These are phyloP conservation scores for Zaprionus lachaisei DNA, from an alignment of 1,140 invertebrate genomes.

Conservation along the genomic window DNA sequence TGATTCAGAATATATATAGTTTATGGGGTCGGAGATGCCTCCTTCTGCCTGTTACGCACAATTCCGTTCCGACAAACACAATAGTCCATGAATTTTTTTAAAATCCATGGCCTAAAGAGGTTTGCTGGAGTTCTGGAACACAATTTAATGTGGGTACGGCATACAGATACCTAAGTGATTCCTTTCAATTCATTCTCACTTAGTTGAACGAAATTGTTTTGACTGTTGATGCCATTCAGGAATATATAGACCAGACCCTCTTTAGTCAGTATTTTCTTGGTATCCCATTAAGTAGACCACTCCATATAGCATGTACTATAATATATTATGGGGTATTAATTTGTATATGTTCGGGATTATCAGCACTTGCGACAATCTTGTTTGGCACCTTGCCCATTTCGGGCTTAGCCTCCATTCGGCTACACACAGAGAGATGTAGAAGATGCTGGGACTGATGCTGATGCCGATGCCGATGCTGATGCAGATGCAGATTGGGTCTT, in stretches of 20 bases:
- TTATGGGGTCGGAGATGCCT: too few relatives aligned
- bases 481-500: background rate
- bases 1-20: too few relatives aligned
- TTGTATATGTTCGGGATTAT: slow-evolving; percentile 1
- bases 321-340: slow-evolving; percentile 1
- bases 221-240: too few relatives aligned
- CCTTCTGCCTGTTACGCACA: too few relatives aligned
- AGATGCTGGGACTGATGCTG: background rate
- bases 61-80: too few relatives aligned
- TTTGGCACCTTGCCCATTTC: slow-evolving; percentile 14
- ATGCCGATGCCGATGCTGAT: background rate
- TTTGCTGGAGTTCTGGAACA: too few relatives aligned
- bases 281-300: background rate
- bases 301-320: background rate
- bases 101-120: too few relatives aligned
- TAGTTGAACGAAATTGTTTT: too few relatives aligned
- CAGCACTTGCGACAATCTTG: slow-evolving; percentile 3
- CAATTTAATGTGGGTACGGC: background rate
- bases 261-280: background rate
- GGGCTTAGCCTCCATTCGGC: background rate
- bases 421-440: background rate
- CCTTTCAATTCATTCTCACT: too few relatives aligned
- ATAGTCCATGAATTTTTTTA: too few relatives aligned
- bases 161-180: background rate
- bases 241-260: too few relatives aligned